Evolutionary conservation across 2,888 invertebrate species (phyloP).

Genomic region (Sicus ferrugineus): DNA sequence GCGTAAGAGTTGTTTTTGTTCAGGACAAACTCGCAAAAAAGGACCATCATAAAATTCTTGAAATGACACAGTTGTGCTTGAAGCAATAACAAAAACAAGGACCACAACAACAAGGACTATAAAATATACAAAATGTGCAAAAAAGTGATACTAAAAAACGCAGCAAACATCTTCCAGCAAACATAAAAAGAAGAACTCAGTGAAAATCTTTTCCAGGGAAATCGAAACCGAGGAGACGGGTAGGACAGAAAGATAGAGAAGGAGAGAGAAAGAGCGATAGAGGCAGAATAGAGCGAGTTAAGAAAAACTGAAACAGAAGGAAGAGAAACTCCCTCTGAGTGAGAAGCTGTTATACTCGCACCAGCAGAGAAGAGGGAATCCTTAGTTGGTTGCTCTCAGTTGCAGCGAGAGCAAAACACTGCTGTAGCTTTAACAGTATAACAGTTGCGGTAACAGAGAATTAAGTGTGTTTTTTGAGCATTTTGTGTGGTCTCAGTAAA

Average conservation of each 20-base stretch:
- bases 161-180: not conserved
- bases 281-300: not conserved
- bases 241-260: not conserved
- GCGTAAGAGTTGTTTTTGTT: not conserved
- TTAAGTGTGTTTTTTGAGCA: too few species aligned
- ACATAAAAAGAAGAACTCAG: not conserved
- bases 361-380: too few species aligned
- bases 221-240: too few species aligned
- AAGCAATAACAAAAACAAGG: constrained; percentile 25
- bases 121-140: too few species aligned
- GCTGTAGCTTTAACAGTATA: too few species aligned
- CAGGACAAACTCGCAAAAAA: not conserved
- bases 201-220: not conserved
- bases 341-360: too few species aligned
- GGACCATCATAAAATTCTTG: not conserved
- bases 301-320: not conserved
- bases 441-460: too few species aligned
- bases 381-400: too few species aligned
- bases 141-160: not conserved
- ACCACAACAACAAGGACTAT: constrained; percentile 12
- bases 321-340: too few species aligned
- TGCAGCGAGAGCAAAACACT: too few species aligned
- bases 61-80: constrained; percentile 21
- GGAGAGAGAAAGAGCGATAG: not conserved
- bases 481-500: too few species aligned